Conservation (phyloP, 2,113 vertebrate species). For the Meles meles region DNA sequence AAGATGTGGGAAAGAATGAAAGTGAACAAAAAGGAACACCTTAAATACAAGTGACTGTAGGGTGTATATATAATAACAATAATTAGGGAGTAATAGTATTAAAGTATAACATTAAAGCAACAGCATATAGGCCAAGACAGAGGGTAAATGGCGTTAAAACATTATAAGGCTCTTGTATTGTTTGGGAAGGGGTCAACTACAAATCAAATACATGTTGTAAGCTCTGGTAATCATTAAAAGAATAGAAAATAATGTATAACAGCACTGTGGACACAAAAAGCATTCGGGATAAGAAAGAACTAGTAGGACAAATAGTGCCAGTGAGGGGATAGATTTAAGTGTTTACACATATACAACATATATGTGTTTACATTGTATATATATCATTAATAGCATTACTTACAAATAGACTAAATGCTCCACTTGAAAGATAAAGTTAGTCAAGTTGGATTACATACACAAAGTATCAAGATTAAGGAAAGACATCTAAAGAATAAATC, state of each 20-base stretch:
- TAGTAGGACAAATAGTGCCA: not conserved
- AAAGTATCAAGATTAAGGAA: not conserved
- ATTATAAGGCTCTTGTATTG: not conserved
- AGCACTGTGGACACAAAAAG: not conserved
- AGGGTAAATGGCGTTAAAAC: not conserved
- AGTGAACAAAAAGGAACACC: not conserved
- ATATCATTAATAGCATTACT: not conserved
- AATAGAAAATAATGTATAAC: not conserved
- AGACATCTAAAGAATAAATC: not conserved
- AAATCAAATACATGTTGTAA: not conserved
- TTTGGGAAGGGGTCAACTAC: not conserved
- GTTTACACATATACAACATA: not conserved
- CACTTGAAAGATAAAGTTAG: not conserved
- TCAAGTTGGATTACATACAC: not conserved
- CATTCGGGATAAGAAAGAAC: not conserved
- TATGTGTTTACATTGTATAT: not conserved
- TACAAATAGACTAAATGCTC: not conserved
- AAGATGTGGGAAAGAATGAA: not conserved
- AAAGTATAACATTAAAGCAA: not conserved
- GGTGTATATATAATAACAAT: not conserved
- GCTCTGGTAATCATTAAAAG: constrained; percentile 6
- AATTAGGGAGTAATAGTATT: not conserved
- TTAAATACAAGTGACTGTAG: not conserved
- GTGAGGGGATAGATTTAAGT: not conserved
- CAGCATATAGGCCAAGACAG: not conserved